Evolutionary conservation across 2,888 invertebrate genomes (phyloP).

Genomic region (Brachynemurus nebulosus): DNA sequence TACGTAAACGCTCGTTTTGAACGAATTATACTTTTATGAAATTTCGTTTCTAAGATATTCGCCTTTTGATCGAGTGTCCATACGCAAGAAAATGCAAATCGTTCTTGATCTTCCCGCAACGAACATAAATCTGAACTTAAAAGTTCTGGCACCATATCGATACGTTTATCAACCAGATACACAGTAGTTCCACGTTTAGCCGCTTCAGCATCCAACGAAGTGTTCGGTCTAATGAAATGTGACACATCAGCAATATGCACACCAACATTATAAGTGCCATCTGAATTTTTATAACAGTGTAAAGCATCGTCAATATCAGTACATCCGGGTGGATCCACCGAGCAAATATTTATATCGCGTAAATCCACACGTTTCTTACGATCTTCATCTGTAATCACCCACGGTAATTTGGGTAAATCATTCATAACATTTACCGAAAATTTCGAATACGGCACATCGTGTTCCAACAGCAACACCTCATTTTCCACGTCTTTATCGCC

Average conservation of each 20-base stretch:
- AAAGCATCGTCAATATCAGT: constrained; percentile 98
- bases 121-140: constrained; percentile 95
- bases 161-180: constrained; percentile 84
- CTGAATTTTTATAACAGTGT: constrained; percentile 65
- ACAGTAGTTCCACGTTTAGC: constrained; percentile 91
- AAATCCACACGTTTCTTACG: constrained; percentile 68
- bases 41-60: constrained; percentile 65
- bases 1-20: constrained; percentile 92
- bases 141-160: constrained; percentile 53
- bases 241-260: constrained; percentile 99
- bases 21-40: constrained; percentile 86
- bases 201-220: constrained; percentile 85
- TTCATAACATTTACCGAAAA: constrained; percentile 90
- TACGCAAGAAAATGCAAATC: constrained; percentile 90
- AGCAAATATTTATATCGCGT: constrained; percentile 74
- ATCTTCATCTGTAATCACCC: constrained; percentile 76
- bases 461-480: constrained; percentile 87
- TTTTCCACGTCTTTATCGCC: constrained; percentile 95
- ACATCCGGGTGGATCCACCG: constrained; percentile 96
- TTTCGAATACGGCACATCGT: constrained; percentile 90
- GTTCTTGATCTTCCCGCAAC: constrained; percentile 73
- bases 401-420: constrained; percentile 80
- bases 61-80: constrained; percentile 86
- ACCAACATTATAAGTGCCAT: constrained; percentile 71
- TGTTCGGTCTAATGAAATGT: constrained; percentile 88